Evolutionary conservation across 2,888 invertebrate genomes (phyloP).

Genomic region (Xylota segnis): DNA sequence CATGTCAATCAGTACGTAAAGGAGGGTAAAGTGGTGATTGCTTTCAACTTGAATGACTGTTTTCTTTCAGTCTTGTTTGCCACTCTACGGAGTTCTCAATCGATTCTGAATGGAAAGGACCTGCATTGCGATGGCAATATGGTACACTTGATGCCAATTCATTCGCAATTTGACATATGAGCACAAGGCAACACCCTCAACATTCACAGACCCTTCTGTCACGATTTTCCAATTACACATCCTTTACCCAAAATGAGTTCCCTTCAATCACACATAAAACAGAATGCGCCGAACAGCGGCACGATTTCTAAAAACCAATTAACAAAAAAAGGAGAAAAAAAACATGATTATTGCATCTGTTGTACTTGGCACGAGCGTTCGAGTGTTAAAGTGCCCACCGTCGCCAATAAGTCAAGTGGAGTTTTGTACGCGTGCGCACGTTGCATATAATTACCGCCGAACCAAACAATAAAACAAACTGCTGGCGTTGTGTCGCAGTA

Average conservation of each 20-base stretch:
- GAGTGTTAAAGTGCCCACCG: conserved; percentile 35
- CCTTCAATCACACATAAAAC: conserved; percentile 46
- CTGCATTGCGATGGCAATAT: too few species aligned
- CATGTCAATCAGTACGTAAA: too few species aligned
- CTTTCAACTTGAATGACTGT: too few species aligned
- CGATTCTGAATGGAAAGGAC: too few species aligned
- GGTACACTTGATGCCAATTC: too few species aligned
- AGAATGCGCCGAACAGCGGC: neutral
- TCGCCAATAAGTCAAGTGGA: conserved; percentile 64
- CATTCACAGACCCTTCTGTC: conserved; percentile 24
- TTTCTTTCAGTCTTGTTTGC: too few species aligned
- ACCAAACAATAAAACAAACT: conserved; percentile 29
- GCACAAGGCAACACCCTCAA: too few species aligned
- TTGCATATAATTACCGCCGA: conserved; percentile 58
- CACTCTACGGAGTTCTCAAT: too few species aligned
- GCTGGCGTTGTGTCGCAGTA: conserved; percentile 33
- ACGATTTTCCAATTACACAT: conserved; percentile 48
- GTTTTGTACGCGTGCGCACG: conserved; percentile 65
- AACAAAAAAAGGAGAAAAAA: conserved; percentile 15
- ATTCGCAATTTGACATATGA: too few species aligned
- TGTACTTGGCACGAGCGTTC: conserved; percentile 68
- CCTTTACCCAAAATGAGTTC: conserved; percentile 3
- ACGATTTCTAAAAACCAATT: conserved; percentile 56
- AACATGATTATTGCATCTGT: conserved; percentile 27
- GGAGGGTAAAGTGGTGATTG: too few species aligned